A percentile compares a stretch with the other conserved stretches of the same genome.
phyloP scores from a whole-genome alignment of 2,888 invertebrate species.

The Apamea epomidion region DNA sequence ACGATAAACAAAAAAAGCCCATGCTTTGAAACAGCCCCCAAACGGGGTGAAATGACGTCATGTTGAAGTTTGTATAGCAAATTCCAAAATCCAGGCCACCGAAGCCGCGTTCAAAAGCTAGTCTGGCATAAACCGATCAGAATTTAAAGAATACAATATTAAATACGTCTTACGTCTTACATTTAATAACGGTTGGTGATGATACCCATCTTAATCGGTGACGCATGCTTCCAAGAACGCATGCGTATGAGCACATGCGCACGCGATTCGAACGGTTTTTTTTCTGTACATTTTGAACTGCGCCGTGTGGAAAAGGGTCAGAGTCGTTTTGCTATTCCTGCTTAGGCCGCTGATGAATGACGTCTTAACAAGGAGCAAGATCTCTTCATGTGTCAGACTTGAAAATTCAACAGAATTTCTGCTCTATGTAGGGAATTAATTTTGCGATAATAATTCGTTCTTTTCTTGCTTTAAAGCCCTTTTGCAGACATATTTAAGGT shows the following conservation, averaged over 20 bases:
- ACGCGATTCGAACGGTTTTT: slow-evolving; percentile 68
- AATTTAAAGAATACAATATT: slow-evolving; percentile 74
- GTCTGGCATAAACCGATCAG: slow-evolving; percentile 63
- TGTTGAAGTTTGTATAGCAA: neutral
- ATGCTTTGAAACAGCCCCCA: neutral
- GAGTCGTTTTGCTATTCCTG: slow-evolving; percentile 15
- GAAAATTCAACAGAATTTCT: neutral
- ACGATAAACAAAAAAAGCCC: neutral
- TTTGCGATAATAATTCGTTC: neutral
- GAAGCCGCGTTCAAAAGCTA: neutral
- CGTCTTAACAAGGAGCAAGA: slow-evolving; percentile 11
- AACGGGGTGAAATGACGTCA: neutral
- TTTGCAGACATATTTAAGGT: neutral
- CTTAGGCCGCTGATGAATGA: neutral
- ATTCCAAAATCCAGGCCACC: neutral
- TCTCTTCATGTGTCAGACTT: slow-evolving; percentile 6
- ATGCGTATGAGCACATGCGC: slow-evolving; percentile 58
- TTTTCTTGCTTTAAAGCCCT: neutral
- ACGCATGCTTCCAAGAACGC: slow-evolving; percentile 71
- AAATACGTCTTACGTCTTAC: slow-evolving; percentile 66
- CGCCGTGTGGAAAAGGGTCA: slow-evolving; percentile 36
- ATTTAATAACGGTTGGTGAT: slow-evolving; percentile 74
- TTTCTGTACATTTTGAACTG: slow-evolving; percentile 18
- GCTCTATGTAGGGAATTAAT: neutral
- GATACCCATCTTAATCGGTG: slow-evolving; percentile 80